Conservation (phyloP, 2,797 vertebrate genomes). For the Huso huso region DNA sequence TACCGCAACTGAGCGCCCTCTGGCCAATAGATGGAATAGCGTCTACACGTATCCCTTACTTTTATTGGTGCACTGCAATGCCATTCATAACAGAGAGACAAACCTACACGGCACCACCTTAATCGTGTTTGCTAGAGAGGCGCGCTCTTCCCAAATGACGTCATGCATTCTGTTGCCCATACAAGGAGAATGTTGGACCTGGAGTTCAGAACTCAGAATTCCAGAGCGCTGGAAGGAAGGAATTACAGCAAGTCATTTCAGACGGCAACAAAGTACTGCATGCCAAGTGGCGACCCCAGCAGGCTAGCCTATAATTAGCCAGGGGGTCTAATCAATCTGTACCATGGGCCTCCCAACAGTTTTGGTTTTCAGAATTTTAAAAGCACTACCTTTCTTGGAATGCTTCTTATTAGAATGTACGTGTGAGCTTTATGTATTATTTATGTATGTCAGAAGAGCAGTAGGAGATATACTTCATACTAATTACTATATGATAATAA, state of each 20-base stretch:
- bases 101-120: constrained; percentile 27
- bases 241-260: constrained; percentile 12
- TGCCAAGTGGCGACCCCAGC: not conserved
- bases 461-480: too few species aligned
- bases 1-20: constrained; percentile 52
- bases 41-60: constrained; percentile 32
- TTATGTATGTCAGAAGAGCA: too few species aligned
- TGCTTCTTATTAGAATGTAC: constrained; percentile 7
- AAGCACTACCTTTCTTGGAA: constrained; percentile 11
- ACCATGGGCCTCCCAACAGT: not conserved
- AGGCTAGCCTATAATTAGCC: not conserved
- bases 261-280: not conserved
- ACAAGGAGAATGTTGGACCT: constrained; percentile 69
- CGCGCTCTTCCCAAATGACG: constrained; percentile 44
- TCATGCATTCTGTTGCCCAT: constrained; percentile 73
- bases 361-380: constrained; percentile 6
- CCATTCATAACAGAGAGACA: constrained; percentile 21
- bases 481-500: too few species aligned
- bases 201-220: constrained; percentile 38
- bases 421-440: too few species aligned
- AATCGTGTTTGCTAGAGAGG: constrained; percentile 13
- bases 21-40: constrained; percentile 51
- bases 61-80: constrained; percentile 45
- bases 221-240: constrained; percentile 23
- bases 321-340: constrained; percentile 6